Evolutionary conservation across 2,113 vertebrate species (phyloP).

Genomic region (Rhizomys pruinosus): DNA sequence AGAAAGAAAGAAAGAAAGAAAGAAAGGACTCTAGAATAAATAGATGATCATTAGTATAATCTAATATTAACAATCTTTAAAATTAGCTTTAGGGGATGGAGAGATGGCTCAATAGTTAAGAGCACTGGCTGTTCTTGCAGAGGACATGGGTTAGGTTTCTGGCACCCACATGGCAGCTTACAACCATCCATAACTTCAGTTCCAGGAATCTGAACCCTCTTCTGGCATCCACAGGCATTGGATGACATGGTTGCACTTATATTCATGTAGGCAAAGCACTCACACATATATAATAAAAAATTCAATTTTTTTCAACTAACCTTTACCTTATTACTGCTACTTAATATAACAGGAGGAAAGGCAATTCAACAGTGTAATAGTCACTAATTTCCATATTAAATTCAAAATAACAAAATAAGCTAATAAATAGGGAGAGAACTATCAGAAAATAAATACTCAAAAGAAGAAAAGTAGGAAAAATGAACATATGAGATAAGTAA

Average conservation of each 20-base stretch:
- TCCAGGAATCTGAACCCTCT: too few species aligned
- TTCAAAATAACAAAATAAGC: neutral
- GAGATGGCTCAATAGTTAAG: too few species aligned
- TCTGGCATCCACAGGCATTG: too few species aligned
- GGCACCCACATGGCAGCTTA: too few species aligned
- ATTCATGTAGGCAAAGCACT: too few species aligned
- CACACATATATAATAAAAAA: too few species aligned
- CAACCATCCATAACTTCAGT: too few species aligned
- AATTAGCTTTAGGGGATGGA: neutral
- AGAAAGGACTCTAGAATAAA: too few species aligned
- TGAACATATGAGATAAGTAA: neutral
- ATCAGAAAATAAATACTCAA: neutral
- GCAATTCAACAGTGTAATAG: neutral
- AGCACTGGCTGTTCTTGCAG: too few species aligned
- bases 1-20: too few species aligned
- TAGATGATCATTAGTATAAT: neutral
- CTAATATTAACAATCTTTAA: neutral
- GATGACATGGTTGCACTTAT: too few species aligned
- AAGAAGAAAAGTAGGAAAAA: neutral
- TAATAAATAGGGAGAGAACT: neutral
- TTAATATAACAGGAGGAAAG: neutral
- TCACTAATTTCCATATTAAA: neutral
- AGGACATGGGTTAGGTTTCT: too few species aligned
- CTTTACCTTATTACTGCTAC: neutral
- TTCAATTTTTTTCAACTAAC: neutral